Percentiles rank a stretch among this genome's conserved stretches.
phyloP scores from a whole-genome alignment of 2,888 invertebrate species.

The Apomyelois bistriatella region DNA sequence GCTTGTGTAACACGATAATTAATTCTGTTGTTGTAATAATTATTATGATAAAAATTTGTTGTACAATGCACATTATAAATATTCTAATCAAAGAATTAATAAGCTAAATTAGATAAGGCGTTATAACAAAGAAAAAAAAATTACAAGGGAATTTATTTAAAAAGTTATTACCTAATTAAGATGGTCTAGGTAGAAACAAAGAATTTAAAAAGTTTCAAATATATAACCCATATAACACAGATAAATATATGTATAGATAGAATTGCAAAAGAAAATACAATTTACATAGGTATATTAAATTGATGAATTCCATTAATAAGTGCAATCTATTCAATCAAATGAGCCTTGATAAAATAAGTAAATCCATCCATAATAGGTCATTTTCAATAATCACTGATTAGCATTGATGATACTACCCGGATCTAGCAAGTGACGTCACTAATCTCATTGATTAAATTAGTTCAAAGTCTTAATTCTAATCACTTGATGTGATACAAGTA shows the following conservation, averaged over 20 bases:
- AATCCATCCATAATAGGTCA: not conserved
- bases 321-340: conserved; percentile 1
- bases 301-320: not conserved
- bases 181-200: too few relatives aligned
- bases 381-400: not conserved
- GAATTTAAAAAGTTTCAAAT: too few relatives aligned
- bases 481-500: too few relatives aligned
- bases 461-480: not conserved
- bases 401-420: not conserved
- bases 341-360: not conserved
- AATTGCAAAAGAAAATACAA: too few relatives aligned
- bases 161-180: too few relatives aligned
- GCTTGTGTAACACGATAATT: not conserved
- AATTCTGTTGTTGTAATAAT: not conserved
- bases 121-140: too few relatives aligned
- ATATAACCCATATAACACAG: not conserved
- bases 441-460: not conserved
- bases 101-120: too few relatives aligned
- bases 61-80: not conserved
- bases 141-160: too few relatives aligned
- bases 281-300: not conserved
- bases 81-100: too few relatives aligned
- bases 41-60: not conserved
- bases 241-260: too few relatives aligned
- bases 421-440: not conserved